Evolutionary conservation across 2,888 invertebrate genomes (phyloP).

Genomic region (Melipona beecheii): DNA sequence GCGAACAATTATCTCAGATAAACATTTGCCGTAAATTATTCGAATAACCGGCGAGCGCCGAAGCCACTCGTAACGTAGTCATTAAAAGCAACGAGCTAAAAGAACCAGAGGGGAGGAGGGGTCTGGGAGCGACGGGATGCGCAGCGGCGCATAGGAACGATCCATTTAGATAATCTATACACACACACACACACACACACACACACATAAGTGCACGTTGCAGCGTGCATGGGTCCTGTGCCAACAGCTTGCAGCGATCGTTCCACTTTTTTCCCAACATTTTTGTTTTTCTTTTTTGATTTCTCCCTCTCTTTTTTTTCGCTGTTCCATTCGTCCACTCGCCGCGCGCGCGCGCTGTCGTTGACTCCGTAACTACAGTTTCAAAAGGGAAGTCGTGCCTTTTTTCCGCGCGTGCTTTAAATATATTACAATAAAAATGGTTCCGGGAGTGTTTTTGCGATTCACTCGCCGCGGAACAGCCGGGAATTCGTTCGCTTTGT

Average conservation of each 20-base stretch:
- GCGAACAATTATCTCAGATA: constrained; percentile 31
- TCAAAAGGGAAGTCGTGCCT: constrained; percentile 10
- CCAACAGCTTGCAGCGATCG: constrained; percentile 56
- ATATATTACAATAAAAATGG: constrained; percentile 41
- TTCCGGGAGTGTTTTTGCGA: constrained; percentile 20
- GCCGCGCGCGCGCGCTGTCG: background rate
- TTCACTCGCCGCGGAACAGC: constrained; percentile 28
- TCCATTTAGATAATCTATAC: constrained; percentile 57
- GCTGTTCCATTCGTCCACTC: background rate
- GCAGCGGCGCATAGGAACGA: constrained; percentile 41
- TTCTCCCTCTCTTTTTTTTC: background rate
- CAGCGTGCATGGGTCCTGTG: constrained; percentile 33
- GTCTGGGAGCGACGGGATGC: background rate
- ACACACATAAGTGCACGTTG: constrained; percentile 6
- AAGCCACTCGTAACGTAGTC: constrained; percentile 40
- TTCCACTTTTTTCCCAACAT: constrained; percentile 1
- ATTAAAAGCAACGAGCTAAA: constrained; percentile 52
- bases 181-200: constrained; percentile 12
- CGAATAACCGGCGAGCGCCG: constrained; percentile 11
- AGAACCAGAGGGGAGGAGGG: constrained; percentile 1
- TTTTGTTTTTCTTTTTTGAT: background rate
- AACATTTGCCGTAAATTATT: constrained; percentile 35
- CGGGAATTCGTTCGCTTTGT: constrained; percentile 54
- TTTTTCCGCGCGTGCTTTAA: constrained; percentile 17
- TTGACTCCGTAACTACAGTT: constrained; percentile 24